Evolutionary conservation across 2,888 invertebrate genomes (phyloP).

Genomic region (Drosophila longiperda): DNA sequence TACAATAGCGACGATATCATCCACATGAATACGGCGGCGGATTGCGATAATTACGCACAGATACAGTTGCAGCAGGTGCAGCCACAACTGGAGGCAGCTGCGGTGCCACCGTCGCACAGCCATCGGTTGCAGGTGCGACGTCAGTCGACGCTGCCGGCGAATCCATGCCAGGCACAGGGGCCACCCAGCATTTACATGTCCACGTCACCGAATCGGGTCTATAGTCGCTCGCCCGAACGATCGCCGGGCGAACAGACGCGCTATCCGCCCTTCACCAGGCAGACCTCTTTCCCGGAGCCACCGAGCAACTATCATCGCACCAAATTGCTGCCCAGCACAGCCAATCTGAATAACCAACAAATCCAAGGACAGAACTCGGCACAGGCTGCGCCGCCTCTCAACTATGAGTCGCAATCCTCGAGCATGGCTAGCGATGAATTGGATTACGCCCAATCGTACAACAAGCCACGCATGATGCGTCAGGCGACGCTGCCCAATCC

Average conservation of each 20-base stretch:
- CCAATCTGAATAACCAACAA: conserved; percentile 60
- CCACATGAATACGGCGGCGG: conserved; percentile 70
- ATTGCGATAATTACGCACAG: conserved; percentile 77
- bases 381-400: conserved; percentile 52
- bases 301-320: conserved; percentile 66
- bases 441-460: conserved; percentile 68
- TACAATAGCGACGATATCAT: conserved; percentile 82
- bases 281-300: conserved; percentile 83
- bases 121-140: conserved; percentile 83
- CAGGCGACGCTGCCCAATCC: conserved; percentile 84
- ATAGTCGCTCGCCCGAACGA: conserved; percentile 84
- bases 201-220: conserved; percentile 83
- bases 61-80: conserved; percentile 57
- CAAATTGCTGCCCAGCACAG: conserved; percentile 82
- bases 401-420: conserved; percentile 68
- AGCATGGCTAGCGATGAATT: conserved; percentile 70
- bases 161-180: conserved; percentile 77
- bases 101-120: conserved; percentile 63
- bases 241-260: conserved; percentile 81
- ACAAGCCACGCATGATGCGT: conserved; percentile 81
- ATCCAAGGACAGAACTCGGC: conserved; percentile 6
- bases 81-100: conserved; percentile 58
- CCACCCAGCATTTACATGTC: conserved; percentile 82
- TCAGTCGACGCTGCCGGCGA: conserved; percentile 84
- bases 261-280: conserved; percentile 84